phyloP scores from a whole-genome alignment of 2,888 invertebrate genomes.

The Corbicula japonica region DNA sequence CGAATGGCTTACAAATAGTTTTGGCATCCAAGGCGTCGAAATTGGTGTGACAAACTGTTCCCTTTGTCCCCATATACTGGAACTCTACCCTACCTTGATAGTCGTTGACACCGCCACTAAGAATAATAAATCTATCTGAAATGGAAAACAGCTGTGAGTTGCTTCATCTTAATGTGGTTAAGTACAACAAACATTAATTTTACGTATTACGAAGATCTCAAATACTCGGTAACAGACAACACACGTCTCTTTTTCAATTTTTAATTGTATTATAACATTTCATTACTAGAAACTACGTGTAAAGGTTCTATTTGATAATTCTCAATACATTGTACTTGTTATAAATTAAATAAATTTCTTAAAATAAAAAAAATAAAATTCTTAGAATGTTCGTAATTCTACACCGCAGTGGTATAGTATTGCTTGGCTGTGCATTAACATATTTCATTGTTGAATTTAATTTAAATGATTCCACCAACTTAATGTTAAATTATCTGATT shows the following conservation, averaged over 20 bases:
- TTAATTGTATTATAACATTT: neutral
- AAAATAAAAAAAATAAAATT: too few relatives aligned
- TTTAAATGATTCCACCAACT: too few relatives aligned
- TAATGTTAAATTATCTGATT: too few relatives aligned
- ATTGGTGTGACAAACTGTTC: slow-evolving; percentile 53
- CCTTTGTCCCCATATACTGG: slow-evolving; percentile 63
- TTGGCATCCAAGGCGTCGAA: slow-evolving; percentile 50
- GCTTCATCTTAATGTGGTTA: too few relatives aligned
- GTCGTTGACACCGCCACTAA: slow-evolving; percentile 36
- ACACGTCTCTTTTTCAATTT: neutral
- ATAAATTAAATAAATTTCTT: too few relatives aligned
- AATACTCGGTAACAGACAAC: neutral
- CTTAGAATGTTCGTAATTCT: too few relatives aligned
- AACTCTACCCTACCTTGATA: slow-evolving; percentile 61
- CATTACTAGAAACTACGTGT: neutral
- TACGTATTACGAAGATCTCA: neutral
- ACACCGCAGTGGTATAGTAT: too few relatives aligned
- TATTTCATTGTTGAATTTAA: too few relatives aligned
- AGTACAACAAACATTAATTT: neutral
- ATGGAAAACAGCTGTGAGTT: neutral
- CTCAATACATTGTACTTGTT: too few relatives aligned
- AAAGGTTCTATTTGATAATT: too few relatives aligned
- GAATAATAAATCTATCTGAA: slow-evolving; percentile 32
- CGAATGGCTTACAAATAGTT: slow-evolving; percentile 56
- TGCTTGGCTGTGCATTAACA: too few relatives aligned